A percentile compares a stretch with the other conserved stretches of the same genome.
phyloP scores from a whole-genome alignment of 37 sponge, comb jelly and placozoan species.

The Oscarella lobularis region DNA sequence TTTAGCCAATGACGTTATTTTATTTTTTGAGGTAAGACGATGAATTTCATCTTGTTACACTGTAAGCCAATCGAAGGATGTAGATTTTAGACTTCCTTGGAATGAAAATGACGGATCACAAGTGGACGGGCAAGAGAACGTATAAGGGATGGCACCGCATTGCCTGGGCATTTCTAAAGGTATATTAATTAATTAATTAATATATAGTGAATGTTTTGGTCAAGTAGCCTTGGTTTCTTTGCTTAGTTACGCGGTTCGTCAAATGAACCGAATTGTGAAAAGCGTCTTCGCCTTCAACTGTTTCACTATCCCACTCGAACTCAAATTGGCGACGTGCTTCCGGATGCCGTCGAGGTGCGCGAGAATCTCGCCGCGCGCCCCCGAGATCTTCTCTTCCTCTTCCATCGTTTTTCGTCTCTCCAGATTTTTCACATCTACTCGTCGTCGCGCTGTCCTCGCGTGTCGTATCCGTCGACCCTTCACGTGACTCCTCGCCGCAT shows the following conservation, averaged over 20 bases:
- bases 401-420: background rate
- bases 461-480: background rate
- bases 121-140: background rate
- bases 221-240: too few relatives aligned
- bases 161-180: conserved; percentile 75
- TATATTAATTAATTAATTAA: too few relatives aligned
- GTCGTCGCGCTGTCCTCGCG: background rate
- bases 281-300: background rate
- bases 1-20: conserved; percentile 15
- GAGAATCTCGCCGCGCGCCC: background rate
- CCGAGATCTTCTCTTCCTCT: background rate
- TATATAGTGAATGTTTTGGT: too few relatives aligned
- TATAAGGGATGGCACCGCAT: conserved; percentile 47
- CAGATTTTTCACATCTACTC: background rate
- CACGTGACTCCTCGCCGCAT: background rate
- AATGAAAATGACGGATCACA: background rate
- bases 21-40: conserved; percentile 71
- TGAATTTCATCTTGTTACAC: too few relatives aligned
- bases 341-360: background rate
- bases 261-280: background rate
- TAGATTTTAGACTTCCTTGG: conserved; percentile 9
- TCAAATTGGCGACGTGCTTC: background rate
- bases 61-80: background rate
- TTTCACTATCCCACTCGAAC: background rate
- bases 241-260: background rate